phyloP scores from a whole-genome alignment of 2,113 vertebrate species.

The Gadus chalcogrammus region DNA sequence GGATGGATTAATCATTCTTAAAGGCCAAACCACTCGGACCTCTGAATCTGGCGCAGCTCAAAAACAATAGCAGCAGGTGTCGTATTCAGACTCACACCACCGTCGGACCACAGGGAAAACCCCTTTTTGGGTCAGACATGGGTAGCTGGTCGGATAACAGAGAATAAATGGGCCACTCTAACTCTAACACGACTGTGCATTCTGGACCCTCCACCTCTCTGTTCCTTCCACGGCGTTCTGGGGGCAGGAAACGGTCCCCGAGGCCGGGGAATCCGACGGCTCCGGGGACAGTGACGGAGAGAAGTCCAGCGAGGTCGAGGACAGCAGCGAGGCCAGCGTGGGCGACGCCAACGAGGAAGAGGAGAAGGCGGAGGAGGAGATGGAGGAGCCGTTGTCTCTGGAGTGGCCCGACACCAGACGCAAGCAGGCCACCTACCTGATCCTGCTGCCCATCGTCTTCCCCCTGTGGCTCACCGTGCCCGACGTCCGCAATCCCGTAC shows the following conservation, averaged over 20 bases:
- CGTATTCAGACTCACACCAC: too few relatives aligned
- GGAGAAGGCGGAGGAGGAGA: constrained; percentile 54
- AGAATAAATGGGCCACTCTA: too few relatives aligned
- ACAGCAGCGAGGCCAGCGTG: background rate
- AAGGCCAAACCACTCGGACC: too few relatives aligned
- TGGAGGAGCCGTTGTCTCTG: constrained; percentile 84
- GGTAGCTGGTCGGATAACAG: too few relatives aligned
- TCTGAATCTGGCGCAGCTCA: too few relatives aligned
- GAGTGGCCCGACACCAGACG: constrained; percentile 82
- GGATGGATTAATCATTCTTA: too few relatives aligned
- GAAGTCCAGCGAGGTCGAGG: too few relatives aligned
- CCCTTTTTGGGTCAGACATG: too few relatives aligned
- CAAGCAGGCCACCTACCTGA: constrained; percentile 83
- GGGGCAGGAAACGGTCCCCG: constrained; percentile 3
- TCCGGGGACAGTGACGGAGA: background rate
- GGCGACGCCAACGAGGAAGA: constrained; percentile 13
- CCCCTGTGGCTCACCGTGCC: constrained; percentile 90
- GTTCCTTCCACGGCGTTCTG: constrained; percentile 2
- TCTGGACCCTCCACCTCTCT: background rate
- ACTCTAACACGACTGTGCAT: too few relatives aligned
- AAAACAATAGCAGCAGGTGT: too few relatives aligned
- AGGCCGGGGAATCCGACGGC: constrained; percentile 5
- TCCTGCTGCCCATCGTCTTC: constrained; percentile 88
- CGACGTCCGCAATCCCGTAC: constrained; percentile 86
- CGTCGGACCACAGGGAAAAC: too few relatives aligned